Base-by-base conservation (phyloP, 2,113 vertebrate species). In the Tonatia bakeri region DNA sequence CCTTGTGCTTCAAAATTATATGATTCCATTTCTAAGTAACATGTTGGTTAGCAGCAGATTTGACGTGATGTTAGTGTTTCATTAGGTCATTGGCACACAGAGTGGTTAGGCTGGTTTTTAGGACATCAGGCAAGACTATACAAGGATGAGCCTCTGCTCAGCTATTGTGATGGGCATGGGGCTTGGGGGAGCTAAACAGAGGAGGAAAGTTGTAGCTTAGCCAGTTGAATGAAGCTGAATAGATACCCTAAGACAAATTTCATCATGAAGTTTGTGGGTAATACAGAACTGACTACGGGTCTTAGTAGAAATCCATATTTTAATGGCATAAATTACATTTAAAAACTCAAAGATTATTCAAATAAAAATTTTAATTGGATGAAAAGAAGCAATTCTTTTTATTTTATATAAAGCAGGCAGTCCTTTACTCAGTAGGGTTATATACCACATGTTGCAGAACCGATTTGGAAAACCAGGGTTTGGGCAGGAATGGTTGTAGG, bases 1-100 rank as follows among this genome's bases (percentile, higher is more conserved):
- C 96, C 96, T 97, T 98, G 94, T 86, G 13, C 94, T 96, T 88
- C 65, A 95, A 77, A 88, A 82, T 94, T 95, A 86, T 92, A 4
- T 91, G 45, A 59, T 61, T 82, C 72, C 28, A 76, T 47, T 75
- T 82, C 59, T 45, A 70, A 72, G 47, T 12, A 40, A 19, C 72
- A 45, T 11, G 59, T 19, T 43, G 64, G 67, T 50, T 75, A 69
- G 85, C 70, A 90, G 84, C 87, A 87, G 61, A 26, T 52, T 81
- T 52, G 80, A 26, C 38, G 7, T 5, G 38, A 87, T 10, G 28
- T 36, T 17, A 59, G 52, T 47, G 20, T 87, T 75, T 38, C 61
- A 16, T 26, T 64, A 86, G n/a, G 3, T 40, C 22, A 90, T 10
- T 31, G 54, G 84, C 77, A 47, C 70, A 33, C 52, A 73, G 50